phyloP scores from a whole-genome alignment of 2,888 invertebrate species.

The Aphrophora alni region DNA sequence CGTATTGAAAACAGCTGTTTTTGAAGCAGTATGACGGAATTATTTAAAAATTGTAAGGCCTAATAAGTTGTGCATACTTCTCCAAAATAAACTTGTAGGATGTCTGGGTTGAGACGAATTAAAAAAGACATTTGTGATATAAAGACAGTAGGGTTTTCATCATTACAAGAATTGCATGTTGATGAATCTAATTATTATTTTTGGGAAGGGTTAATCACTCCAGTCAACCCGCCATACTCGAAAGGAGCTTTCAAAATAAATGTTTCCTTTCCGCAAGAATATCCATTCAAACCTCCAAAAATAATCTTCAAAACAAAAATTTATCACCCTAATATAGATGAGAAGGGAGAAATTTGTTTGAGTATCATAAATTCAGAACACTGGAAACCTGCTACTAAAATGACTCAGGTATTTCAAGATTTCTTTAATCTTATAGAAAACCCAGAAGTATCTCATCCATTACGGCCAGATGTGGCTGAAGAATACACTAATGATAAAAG shows the following conservation, averaged over 20 bases:
- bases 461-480: conserved; percentile 68
- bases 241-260: conserved; percentile 68
- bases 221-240: conserved; percentile 67
- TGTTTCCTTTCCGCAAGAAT: conserved; percentile 68
- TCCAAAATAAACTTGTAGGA: not conserved
- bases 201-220: conserved; percentile 65
- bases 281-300: conserved; percentile 71
- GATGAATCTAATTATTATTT: conserved; percentile 65
- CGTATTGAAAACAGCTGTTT: no score
- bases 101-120: conserved; percentile 23
- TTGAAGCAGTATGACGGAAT: no score
- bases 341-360: conserved; percentile 68
- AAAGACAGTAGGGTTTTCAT: conserved; percentile 29
- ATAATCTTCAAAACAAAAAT: conserved; percentile 69
- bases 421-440: conserved; percentile 65
- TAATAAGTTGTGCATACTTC: no score
- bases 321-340: conserved; percentile 71
- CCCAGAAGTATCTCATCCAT: conserved; percentile 69
- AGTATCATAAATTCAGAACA: conserved; percentile 68
- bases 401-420: conserved; percentile 68
- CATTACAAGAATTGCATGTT: conserved; percentile 58
- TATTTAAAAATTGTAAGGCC: no score
- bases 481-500: conserved; percentile 67
- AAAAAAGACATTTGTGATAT: conserved; percentile 45
- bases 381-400: conserved; percentile 72